Evolutionary conservation across 1,140 invertebrate genomes (phyloP).

Genomic region (Panulirus ornatus): DNA sequence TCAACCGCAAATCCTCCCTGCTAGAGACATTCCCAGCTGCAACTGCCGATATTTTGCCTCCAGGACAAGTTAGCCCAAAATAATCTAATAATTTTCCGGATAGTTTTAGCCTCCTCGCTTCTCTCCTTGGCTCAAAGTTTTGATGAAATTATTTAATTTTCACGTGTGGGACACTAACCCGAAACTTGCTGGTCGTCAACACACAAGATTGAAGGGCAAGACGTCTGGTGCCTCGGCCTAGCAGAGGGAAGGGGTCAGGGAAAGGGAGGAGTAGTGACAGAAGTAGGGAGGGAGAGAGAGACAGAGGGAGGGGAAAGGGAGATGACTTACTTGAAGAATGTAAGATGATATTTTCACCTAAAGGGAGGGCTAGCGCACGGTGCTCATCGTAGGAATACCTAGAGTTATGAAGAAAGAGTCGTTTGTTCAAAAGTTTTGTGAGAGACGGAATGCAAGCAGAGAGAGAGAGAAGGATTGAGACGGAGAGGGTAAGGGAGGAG

Average conservation of each 20-base stretch:
- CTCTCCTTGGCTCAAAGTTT: constrained; percentile 10
- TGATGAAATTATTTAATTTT: constrained; percentile 35
- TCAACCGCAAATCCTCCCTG: not conserved
- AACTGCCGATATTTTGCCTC: not conserved
- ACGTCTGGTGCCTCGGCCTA: not conserved
- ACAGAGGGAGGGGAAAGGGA: not conserved
- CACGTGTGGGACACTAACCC: not conserved
- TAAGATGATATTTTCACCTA: not conserved
- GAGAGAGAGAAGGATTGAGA: not conserved
- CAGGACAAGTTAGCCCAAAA: not conserved
- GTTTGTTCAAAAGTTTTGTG: too few relatives aligned
- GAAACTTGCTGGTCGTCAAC: not conserved
- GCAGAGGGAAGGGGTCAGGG: not conserved
- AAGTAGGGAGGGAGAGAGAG: not conserved
- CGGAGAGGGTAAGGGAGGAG: not conserved
- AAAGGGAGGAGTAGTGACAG: not conserved
- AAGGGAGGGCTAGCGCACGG: too few relatives aligned
- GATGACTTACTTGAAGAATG: not conserved
- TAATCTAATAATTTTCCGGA: constrained; percentile 6
- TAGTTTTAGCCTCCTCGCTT: not conserved
- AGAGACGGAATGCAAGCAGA: not conserved
- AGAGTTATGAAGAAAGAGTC: too few relatives aligned
- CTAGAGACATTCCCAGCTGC: not conserved
- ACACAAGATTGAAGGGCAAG: not conserved
- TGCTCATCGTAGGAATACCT: too few relatives aligned